Evolutionary conservation across 2,888 invertebrate genomes (phyloP), one percentile per base, ranked within the genome.

Genomic region (Acanthosepion esculentum): DNA sequence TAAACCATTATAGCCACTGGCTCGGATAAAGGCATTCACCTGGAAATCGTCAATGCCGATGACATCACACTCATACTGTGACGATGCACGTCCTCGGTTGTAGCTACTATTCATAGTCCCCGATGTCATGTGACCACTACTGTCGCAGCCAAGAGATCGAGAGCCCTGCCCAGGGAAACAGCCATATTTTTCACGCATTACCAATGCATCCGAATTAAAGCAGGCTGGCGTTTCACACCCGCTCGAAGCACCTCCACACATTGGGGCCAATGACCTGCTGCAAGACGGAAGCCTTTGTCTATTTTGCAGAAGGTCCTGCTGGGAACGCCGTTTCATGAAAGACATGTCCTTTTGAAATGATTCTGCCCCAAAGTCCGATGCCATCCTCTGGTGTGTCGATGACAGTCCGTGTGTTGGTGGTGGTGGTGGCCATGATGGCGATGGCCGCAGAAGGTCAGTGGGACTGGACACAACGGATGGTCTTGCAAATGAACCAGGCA

Each of bases 31-130:
- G 93, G 96, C 96, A 95, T 96, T 96, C 96, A 96, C 95, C 94
- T 96, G 96, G 50, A 96, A 96, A 95, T 96, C 96, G 94, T 96
- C 96, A 94, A 96, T 96, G 94, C 96, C 95, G 50, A 96, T 96
- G 92, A 96, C 95, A 94, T 96, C 96, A 95, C 96, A 96, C 95
- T 96, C 96, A 95, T 96, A 96, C 94, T 96, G 96, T 91, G 96
- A 96, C 29, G 96, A 96, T 41, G 95, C 91, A 59, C 59, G 64
- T 64, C 94, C 94, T 94, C 59, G 55, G 64, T 94, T 94, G 94
- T 64, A 94, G 33, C 94, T 64, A 94, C 94, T 94, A 64, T 64
- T 94, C 48, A 94, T n/a, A 64, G 59, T 94, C 94, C 94, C 94
- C 55, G 94, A 94, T 94, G 94, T 94, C 94, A 94, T 94, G 94